Percentiles rank a stretch among this genome's conserved stretches.
These are phyloP conservation scores for Plecotus auritus DNA, from an alignment of 2,113 vertebrate species.

Conservation along the genomic window DNA sequence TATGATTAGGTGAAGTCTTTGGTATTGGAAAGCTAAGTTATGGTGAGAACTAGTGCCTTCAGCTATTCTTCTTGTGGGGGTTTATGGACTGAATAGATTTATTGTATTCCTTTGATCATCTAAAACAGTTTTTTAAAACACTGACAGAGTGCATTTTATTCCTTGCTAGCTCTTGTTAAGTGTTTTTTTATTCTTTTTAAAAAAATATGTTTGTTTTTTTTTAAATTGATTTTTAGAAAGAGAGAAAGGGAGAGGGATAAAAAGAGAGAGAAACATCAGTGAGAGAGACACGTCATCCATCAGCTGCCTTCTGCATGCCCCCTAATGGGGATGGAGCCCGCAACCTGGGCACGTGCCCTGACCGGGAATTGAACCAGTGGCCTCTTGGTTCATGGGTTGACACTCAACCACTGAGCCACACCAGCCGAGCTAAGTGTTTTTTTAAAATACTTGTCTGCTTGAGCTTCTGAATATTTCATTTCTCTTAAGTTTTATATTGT, in stretches of 20 bases:
- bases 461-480: neutral
- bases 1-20: neutral
- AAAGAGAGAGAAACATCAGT: too few species aligned
- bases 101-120: neutral
- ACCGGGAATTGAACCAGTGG: too few species aligned
- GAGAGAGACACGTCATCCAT: too few species aligned
- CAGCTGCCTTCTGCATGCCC: too few species aligned
- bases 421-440: neutral
- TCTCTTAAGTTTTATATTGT: neutral
- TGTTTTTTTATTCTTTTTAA: neutral
- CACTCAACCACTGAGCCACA: too few species aligned
- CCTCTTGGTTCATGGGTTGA: too few species aligned
- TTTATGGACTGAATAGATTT: neutral
- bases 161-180: neutral
- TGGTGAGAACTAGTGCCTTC: neutral
- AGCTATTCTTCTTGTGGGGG: neutral
- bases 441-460: neutral
- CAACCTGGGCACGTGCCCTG: too few species aligned
- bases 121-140: neutral
- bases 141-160: neutral
- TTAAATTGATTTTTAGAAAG: too few species aligned
- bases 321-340: too few species aligned
- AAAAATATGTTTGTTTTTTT: too few species aligned
- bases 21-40: neutral
- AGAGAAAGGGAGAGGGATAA: too few species aligned